Base-by-base conservation (phyloP, 2,797 vertebrate species). In the Leuciscus waleckii region DNA sequence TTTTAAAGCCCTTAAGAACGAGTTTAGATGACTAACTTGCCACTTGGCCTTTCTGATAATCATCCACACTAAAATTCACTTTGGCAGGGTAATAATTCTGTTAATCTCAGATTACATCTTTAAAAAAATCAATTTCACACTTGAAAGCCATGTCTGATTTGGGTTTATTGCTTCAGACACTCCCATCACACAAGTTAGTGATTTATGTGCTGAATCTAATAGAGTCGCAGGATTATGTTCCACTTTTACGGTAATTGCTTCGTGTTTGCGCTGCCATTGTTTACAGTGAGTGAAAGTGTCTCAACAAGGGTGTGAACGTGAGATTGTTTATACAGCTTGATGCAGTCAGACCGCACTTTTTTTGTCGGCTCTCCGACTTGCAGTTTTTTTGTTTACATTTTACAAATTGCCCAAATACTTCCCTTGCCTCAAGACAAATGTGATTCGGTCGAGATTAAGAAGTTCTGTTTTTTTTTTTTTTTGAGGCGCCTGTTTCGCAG, bases 51-150 rank as follows among this genome's bases (percentile, higher is more conserved):
- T 39, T 82, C 61, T 88, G 87, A 90, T 88, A 81, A 73, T 74
- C 69, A 81, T 86, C 87, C 86, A 39, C 80, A 35, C 14, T 58
- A 79, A 78, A 56, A 71, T 70, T 84, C 87, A 23, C 81, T 51
- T 61, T 32, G 71, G 81, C 82, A 29, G 76, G 21, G 14, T 81
- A 86, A 88, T 88, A 91, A 88, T 91, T 90, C 84, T 87, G 90
- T 90, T 92, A 87, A 91, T 92, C 92, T 91, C 90, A 88, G 91
- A 91, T 93, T 86, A 90, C 90, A 92, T 91, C 89, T 92, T 87
- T 68, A 85, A 65, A 85, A 65, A 94, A 91, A 90, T 91, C 23
- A 32, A 81, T 81, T 86, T 81, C 70, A 81, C 69, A 76, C 70
- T 63, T 82, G 58, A 46, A 75, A 82, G 46, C 70, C 70, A 68